Conservation (phyloP, 2,888 invertebrate genomes). For the Plebejus argus region DNA sequence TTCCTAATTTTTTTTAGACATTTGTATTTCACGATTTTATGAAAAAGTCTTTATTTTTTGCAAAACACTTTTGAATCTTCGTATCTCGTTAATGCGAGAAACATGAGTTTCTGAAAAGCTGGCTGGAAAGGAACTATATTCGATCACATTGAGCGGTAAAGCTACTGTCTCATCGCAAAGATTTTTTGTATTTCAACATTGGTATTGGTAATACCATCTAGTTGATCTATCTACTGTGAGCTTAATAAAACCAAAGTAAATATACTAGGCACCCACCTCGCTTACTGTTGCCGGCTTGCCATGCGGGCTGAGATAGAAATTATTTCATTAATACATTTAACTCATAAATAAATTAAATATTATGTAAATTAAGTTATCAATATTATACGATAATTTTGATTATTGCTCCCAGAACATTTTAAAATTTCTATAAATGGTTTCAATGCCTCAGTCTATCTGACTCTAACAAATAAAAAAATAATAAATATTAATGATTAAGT, state of each 20-base stretch:
- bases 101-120: conserved; percentile 46
- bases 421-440: neutral
- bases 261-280: conserved; percentile 25
- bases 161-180: neutral
- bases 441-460: neutral
- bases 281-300: conserved; percentile 24
- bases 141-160: conserved; percentile 23
- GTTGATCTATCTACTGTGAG: conserved; percentile 14
- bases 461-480: neutral
- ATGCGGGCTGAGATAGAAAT: conserved; percentile 22
- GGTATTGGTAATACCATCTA: neutral
- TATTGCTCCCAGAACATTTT: neutral
- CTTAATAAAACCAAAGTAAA: conserved; percentile 19
- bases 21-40: neutral
- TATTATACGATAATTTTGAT: neutral
- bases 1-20: neutral
- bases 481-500: neutral
- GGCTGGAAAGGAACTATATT: conserved; percentile 32
- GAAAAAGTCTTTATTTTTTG: neutral
- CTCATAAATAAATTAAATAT: neutral
- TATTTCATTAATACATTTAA: conserved; percentile 23
- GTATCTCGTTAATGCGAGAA: conserved; percentile 47
- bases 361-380: neutral
- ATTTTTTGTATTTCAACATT: neutral
- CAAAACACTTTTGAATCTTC: conserved; percentile 41